Evolutionary conservation across 2,113 vertebrate genomes (phyloP).

Genomic region (Trichomycterus rosablanca): DNA sequence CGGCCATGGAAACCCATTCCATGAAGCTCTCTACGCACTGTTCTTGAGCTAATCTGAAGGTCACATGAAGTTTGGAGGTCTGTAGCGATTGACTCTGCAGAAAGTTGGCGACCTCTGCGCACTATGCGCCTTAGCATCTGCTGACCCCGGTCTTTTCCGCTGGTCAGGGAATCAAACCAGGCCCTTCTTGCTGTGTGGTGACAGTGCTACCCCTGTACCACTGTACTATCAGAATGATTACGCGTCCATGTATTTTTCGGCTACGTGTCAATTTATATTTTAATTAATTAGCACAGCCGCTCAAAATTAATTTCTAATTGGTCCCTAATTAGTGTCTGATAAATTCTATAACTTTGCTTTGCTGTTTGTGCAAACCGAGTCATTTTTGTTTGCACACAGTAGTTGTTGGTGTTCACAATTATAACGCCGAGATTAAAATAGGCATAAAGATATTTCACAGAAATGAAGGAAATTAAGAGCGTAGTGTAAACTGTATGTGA

Average conservation of each 20-base stretch:
- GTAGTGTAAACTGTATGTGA: neutral
- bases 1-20: too few relatives aligned
- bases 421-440: neutral
- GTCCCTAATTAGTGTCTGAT: neutral
- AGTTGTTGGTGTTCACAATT: neutral
- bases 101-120: too few relatives aligned
- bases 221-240: neutral
- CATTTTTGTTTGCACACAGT: neutral
- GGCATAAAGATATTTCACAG: neutral
- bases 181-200: too few relatives aligned
- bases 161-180: too few relatives aligned
- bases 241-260: neutral
- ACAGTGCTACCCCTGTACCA: too few relatives aligned
- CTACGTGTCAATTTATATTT: neutral
- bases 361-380: too few relatives aligned
- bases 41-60: too few relatives aligned
- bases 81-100: too few relatives aligned
- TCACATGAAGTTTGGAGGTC: too few relatives aligned
- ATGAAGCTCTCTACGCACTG: too few relatives aligned
- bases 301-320: neutral
- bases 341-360: neutral
- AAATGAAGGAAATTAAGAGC: neutral
- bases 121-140: too few relatives aligned
- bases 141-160: too few relatives aligned
- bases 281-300: neutral